Evolutionary conservation across 2,888 invertebrate species (phyloP).

Genomic region (Allygus modestus): DNA sequence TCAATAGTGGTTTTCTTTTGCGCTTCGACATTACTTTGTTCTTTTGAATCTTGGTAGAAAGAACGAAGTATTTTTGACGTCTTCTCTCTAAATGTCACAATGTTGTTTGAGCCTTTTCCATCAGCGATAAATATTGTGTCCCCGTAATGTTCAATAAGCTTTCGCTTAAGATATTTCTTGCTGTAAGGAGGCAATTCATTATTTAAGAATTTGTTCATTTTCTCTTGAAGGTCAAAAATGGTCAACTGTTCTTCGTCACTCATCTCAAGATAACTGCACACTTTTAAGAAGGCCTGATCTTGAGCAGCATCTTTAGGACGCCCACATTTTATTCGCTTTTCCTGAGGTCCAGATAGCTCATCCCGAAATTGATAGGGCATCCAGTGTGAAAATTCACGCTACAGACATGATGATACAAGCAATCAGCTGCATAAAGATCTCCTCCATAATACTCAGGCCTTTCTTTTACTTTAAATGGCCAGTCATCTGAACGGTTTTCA

Average conservation of each 20-base stretch:
- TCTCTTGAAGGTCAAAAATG: not conserved
- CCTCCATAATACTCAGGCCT: not conserved
- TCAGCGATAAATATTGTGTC: too few relatives aligned
- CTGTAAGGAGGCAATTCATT: not conserved
- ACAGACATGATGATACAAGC: not conserved
- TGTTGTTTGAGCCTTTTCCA: not conserved
- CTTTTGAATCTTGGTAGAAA: not conserved
- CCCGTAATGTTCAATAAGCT: not conserved
- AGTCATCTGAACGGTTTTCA: slow-evolving; percentile 12
- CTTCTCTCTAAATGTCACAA: not conserved
- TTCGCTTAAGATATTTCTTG: not conserved
- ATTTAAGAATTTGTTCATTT: not conserved
- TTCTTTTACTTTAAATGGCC: not conserved
- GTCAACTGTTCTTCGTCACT: not conserved
- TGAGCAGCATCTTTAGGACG: not conserved
- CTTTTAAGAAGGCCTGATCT: not conserved
- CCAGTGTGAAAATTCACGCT: not conserved
- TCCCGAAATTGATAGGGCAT: not conserved
- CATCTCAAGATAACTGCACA: too few relatives aligned
- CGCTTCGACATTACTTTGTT: not conserved
- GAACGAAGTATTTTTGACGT: not conserved
- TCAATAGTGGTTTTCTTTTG: not conserved
- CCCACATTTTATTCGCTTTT: not conserved
- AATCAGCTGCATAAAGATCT: not conserved
- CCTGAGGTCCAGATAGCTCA: not conserved